Evolutionary conservation across 2,888 invertebrate genomes (phyloP), one percentile per base, ranked within the genome.

Genomic region (Drosophila mulleri): DNA sequence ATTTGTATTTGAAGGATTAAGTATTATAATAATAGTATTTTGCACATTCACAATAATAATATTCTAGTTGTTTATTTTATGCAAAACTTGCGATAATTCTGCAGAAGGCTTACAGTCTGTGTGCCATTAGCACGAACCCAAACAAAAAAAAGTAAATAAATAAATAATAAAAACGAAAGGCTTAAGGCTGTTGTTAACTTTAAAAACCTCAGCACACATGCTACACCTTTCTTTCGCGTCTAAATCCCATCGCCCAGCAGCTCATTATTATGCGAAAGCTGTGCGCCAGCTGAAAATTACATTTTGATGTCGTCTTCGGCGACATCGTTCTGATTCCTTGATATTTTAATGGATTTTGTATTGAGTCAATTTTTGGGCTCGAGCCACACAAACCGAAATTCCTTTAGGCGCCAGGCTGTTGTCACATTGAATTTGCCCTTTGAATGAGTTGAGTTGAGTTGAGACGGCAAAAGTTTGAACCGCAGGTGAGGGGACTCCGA

Each of bases 321-420:
- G 58, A 61, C 84, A 72, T 79, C 85, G 77, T 75, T 73, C 75
- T 70, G 71, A 88, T 83, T 83, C 88, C 83, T 85, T 83, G 83
- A 85, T 83, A 83, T 83, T 85, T 83, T 83, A 83, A 83, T 83
- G 88, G 83, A 83, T 83, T 83, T 83, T 88, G 73, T 83, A 83
- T 83, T 83, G 88, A 88, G 86, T 70, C 75, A 69, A 72, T 70
- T 77, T 88, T 57, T 47, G 67, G 65, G 56, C 32, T 70, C 45
- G n/a, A n/a, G n/a, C n/a, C 39, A n/a, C 53, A 54, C n/a, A 54
- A n/a, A 18, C n/a, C 29, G 48, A 47, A 66, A 61, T 72, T 54
- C 61, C 80, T 72, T 71, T 3, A 52, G 79, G 74, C 77, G 60
- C 11, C 70, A 65, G 68, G 60, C 68, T 69, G 61, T 72, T 85